phyloP scores from a whole-genome alignment of 2,113 vertebrate genomes.

The Cheilinus undulatus region DNA sequence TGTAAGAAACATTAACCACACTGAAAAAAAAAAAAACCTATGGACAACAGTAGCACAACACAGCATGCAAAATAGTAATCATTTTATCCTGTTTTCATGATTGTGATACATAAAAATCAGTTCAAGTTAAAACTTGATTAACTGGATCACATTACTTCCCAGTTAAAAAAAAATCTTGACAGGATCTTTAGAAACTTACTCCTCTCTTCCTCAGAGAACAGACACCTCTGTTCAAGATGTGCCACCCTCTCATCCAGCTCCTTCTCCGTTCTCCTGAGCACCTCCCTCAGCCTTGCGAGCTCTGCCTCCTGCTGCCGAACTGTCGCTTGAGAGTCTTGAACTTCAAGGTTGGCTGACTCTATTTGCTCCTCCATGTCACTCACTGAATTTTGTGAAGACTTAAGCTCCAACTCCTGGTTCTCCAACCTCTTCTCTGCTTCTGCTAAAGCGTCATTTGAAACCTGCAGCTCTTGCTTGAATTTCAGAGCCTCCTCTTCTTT shows the following conservation, averaged over 20 bases:
- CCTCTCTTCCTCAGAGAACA: constrained; percentile 87
- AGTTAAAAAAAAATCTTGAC: too few relatives aligned
- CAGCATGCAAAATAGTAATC: too few relatives aligned
- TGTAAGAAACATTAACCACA: too few relatives aligned
- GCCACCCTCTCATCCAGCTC: constrained; percentile 84
- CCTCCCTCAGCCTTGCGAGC: constrained; percentile 80
- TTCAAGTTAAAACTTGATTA: too few relatives aligned
- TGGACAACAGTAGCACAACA: not conserved
- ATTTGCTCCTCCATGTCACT: constrained; percentile 79
- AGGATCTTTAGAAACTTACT: constrained; percentile 76
- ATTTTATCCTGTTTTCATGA: too few relatives aligned
- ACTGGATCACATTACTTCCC: not conserved
- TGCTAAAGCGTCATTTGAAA: constrained; percentile 52
- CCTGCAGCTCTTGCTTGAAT: constrained; percentile 61
- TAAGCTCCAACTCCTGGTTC: constrained; percentile 56
- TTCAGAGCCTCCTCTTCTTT: constrained; percentile 79
- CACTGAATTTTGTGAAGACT: constrained; percentile 44
- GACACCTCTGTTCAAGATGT: constrained; percentile 85
- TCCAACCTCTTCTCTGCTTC: constrained; percentile 66
- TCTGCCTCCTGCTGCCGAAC: constrained; percentile 81
- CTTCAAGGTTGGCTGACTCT: constrained; percentile 79
- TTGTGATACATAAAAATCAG: too few relatives aligned
- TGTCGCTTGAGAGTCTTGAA: constrained; percentile 78
- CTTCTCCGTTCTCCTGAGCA: constrained; percentile 83
- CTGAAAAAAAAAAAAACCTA: not conserved